Percentiles rank a stretch among this genome's conserved stretches.
Evolutionary conservation across 92 coral and sea anemone species (phyloP).

Genomic region (Chrysogorgia sp.): DNA sequence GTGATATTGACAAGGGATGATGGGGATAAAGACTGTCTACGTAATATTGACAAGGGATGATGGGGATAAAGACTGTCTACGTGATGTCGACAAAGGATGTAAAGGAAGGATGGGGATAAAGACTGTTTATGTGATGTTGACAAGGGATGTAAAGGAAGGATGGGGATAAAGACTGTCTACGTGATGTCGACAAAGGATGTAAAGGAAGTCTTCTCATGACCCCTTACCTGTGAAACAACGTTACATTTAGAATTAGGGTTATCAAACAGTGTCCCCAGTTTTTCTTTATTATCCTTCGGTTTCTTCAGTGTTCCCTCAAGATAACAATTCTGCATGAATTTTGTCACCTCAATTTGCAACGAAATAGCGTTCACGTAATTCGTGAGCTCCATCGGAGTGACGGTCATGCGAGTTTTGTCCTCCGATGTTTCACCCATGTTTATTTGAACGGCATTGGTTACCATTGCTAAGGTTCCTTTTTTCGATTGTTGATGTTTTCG

Average conservation of each 20-base stretch:
- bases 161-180: too few species aligned
- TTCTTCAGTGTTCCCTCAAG: slow-evolving; percentile 66
- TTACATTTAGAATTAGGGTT: slow-evolving; percentile 80
- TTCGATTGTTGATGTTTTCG: slow-evolving; percentile 83
- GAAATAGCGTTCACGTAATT: slow-evolving; percentile 84
- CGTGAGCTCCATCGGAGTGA: slow-evolving; percentile 84
- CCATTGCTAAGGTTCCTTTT: slow-evolving; percentile 77
- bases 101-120: too few species aligned
- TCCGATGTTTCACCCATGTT: slow-evolving; percentile 58
- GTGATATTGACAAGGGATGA: too few species aligned
- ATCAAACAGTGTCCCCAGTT: slow-evolving; percentile 88
- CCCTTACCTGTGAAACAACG: slow-evolving; percentile 80
- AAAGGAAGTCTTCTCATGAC: too few species aligned
- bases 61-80: too few species aligned
- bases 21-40: too few species aligned
- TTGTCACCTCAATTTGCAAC: slow-evolving; percentile 87
- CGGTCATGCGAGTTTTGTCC: slow-evolving; percentile 67
- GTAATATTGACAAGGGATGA: too few species aligned
- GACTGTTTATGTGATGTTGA: too few species aligned
- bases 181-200: not conserved
- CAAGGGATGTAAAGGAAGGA: not conserved
- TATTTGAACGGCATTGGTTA: slow-evolving; percentile 74
- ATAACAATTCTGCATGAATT: slow-evolving; percentile 77
- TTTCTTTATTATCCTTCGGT: slow-evolving; percentile 54
- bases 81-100: too few species aligned